Conservation (phyloP, 2,113 vertebrate species). For the Rhinoderma darwinii region DNA sequence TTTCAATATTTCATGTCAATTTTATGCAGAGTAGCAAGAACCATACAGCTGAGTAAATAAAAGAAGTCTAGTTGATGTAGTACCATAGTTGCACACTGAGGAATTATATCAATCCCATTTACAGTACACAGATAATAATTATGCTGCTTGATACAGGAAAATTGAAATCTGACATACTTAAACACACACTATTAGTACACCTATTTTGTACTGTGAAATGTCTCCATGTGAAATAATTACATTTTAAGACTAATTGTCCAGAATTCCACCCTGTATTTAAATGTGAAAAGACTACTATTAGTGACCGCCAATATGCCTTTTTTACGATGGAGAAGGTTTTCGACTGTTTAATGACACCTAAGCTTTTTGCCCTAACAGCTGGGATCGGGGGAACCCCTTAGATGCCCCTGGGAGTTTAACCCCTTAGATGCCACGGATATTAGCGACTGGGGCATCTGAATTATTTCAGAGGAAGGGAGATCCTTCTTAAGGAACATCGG, state of each 20-base stretch:
- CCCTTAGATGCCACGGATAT: too few species aligned
- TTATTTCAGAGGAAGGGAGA: too few species aligned
- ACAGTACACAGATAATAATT: not conserved
- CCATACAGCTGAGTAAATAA: not conserved
- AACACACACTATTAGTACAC: not conserved
- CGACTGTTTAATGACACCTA: too few species aligned
- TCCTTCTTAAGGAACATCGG: too few species aligned
- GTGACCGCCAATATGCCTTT: too few species aligned
- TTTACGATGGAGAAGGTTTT: too few species aligned
- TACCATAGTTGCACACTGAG: not conserved
- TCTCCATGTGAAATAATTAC: not conserved
- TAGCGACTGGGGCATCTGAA: too few species aligned
- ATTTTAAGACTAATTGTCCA: not conserved
- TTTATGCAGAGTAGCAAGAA: not conserved
- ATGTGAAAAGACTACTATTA: not conserved
- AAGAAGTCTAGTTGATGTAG: not conserved
- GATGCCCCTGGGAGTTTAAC: too few species aligned
- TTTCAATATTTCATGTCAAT: constrained; percentile 27
- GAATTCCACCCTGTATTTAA: not conserved
- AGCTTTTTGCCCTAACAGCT: too few species aligned
- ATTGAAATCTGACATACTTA: not conserved
- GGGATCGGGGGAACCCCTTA: too few species aligned
- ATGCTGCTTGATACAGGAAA: not conserved
- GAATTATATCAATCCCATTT: not conserved
- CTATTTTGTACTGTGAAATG: not conserved